Percentiles rank a stretch among this genome's conserved stretches.
These are phyloP conservation scores for Aeoliscus strigatus DNA, from an alignment of 2,797 vertebrate species.

Conservation along the genomic window DNA sequence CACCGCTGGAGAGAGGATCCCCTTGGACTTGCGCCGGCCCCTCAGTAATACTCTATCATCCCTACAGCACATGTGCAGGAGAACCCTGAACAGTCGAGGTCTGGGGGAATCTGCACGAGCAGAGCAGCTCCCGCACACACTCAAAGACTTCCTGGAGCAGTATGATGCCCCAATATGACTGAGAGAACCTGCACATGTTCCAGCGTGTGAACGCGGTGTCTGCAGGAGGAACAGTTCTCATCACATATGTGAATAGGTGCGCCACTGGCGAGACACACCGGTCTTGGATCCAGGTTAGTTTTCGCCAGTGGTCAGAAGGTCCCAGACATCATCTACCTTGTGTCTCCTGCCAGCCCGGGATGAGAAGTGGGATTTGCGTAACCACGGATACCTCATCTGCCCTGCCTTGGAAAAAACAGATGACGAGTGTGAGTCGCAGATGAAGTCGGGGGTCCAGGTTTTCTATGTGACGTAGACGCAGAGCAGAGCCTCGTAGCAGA, in stretches of 20 bases:
- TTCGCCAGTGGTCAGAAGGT: conserved; percentile 20
- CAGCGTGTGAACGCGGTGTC: conserved; percentile 22
- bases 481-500: conserved; percentile 69
- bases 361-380: conserved; percentile 32
- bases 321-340: conserved; percentile 18
- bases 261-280: conserved; percentile 26
- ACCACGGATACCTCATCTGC: conserved; percentile 45
- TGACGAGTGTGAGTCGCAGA: conserved; percentile 40
- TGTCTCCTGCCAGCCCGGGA: conserved; percentile 6
- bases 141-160: conserved; percentile 91
- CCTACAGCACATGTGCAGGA: conserved; percentile 93
- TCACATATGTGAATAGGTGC: conserved; percentile 7
- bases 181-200: conserved; percentile 29
- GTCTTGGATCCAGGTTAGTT: conserved; percentile 31
- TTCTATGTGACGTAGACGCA: conserved; percentile 60
- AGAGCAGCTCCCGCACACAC: conserved; percentile 80
- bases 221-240: conserved; percentile 28
- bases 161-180: conserved; percentile 93
- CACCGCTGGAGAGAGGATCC: conserved; percentile 87
- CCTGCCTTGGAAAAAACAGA: conserved; percentile 35
- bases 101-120: conserved; percentile 77
- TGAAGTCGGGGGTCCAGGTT: conserved; percentile 41
- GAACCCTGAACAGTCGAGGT: conserved; percentile 85
- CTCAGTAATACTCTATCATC: conserved; percentile 85
- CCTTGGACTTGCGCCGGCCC: conserved; percentile 86